A percentile compares a stretch with the other conserved stretches of the same genome.
Conservation (phyloP, 2,113 vertebrate species). For the Edolisoma coerulescens region DNA sequence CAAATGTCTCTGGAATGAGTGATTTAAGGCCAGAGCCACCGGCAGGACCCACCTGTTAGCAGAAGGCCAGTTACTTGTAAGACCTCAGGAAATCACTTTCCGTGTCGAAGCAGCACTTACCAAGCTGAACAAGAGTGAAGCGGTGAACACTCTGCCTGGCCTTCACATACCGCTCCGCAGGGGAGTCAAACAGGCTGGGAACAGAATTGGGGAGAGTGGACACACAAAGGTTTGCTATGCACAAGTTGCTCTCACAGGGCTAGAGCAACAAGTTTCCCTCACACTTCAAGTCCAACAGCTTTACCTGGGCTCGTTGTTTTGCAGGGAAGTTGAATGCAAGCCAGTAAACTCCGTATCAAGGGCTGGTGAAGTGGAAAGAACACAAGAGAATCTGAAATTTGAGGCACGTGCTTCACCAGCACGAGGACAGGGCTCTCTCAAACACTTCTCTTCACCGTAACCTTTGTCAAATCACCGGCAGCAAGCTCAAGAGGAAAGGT, state of each 20-base stretch:
- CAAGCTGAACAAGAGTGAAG: slow-evolving; percentile 71
- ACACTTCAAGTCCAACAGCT: neutral
- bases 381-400: neutral
- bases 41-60: neutral
- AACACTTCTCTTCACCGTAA: fast-evolving
- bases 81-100: fast-evolving
- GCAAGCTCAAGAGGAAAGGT: neutral
- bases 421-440: fast-evolving
- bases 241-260: neutral
- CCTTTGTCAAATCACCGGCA: fast-evolving
- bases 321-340: slow-evolving; percentile 29
- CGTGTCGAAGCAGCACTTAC: slow-evolving; percentile 38
- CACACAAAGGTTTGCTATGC: fast-evolving
- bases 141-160: slow-evolving; percentile 57
- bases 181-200: slow-evolving; percentile 71
- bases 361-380: slow-evolving; percentile 21
- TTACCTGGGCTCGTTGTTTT: slow-evolving; percentile 65
- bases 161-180: slow-evolving; percentile 63
- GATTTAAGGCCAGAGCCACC: neutral
- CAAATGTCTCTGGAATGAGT: fast-evolving
- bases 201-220: neutral
- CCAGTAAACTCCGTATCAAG: slow-evolving; percentile 76
- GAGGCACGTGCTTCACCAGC: fast-evolving
- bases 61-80: neutral
- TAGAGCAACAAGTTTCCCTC: neutral